Percentiles rank a stretch among this genome's conserved stretches.
Evolutionary conservation across 2,113 vertebrate species (phyloP).

Genomic region (Notiomystis cincta): DNA sequence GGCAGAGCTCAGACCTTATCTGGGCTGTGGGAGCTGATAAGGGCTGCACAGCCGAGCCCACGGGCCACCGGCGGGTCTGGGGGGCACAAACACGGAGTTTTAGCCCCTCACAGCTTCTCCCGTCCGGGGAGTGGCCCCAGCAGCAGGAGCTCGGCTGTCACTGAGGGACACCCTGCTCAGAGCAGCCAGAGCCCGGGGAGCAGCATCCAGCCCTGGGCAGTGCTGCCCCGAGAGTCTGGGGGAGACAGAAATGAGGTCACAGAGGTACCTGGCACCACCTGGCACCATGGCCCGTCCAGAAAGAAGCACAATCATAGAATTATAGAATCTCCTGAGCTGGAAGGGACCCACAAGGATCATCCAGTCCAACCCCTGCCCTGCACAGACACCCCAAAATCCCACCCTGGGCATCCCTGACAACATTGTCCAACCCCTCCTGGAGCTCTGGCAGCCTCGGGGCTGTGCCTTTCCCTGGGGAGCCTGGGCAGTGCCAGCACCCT

Average conservation of each 20-base stretch:
- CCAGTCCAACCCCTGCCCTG: rapidly evolving
- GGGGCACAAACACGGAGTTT: rapidly evolving
- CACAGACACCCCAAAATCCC: not conserved
- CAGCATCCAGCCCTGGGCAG: rapidly evolving
- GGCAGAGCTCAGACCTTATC: not conserved
- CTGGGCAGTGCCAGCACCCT: not conserved
- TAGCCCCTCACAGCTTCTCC: not conserved
- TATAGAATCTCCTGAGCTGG: not conserved
- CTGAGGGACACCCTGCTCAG: no score
- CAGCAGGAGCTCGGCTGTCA: not conserved
- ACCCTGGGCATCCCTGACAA: not conserved
- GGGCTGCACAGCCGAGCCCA: not conserved
- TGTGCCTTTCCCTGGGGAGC: not conserved
- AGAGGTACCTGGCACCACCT: not conserved
- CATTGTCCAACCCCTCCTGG: rapidly evolving
- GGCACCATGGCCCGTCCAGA: not conserved
- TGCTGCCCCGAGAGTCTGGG: rapidly evolving
- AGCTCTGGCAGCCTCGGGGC: not conserved
- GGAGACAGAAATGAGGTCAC: not conserved
- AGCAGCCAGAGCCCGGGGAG: not conserved
- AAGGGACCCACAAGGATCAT: rapidly evolving
- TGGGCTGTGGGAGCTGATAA: not conserved
- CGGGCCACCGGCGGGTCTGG: rapidly evolving
- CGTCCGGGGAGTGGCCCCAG: rapidly evolving
- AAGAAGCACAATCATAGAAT: not conserved